Evolutionary conservation across 2,113 vertebrate genomes (phyloP), one percentile per base, ranked within the genome.

Genomic region (Ageneiosus marmoratus): DNA sequence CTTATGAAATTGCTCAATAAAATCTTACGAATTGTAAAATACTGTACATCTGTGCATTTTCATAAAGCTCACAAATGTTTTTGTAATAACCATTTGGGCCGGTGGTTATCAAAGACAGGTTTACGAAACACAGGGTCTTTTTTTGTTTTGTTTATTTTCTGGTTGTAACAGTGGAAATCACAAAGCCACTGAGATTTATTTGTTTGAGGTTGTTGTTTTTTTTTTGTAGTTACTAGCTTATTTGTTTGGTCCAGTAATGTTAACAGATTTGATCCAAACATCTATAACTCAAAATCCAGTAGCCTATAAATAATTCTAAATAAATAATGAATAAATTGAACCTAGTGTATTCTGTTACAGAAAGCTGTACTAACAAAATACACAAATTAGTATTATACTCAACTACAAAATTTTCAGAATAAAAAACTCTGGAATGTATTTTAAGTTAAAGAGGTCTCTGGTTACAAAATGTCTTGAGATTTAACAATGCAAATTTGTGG

Each of bases 1-100:
- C 37, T 34, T 69, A 73, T 62, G 37, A 77, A 70, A 53, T 75
- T 74, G 75, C 34, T 67, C 34, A 78, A 77, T 77, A 83, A 83
- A 70, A 46, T n/a, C 4, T 29, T 63, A 46, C 32, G 15, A 74
- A 82, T 24, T 16, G 41, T 27, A n/a, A 32, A 41, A 53, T 37
- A n/a, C n/a, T n/a, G n/a, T n/a, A 13, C 41, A 22, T 41, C 3
- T 53, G 56, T 27, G 27, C 1, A 37, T 81, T n/a, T 63, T 62
- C 12, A 27, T 29, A 62, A 60, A 24, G 48, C 41, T 58, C 13
- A 55, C 53, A 8, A 55, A 55, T 22, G 18, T 22, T 1, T 55
- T 20, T 55, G 20, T 55, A 55, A 55, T 20, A 55, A 0, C 53
- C 20, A 55, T 55, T 55, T 55, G 20, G 7, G 8, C 53, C 5